Evolutionary conservation across 2,888 invertebrate genomes (phyloP).

Genomic region (Balanococcus diminutus): DNA sequence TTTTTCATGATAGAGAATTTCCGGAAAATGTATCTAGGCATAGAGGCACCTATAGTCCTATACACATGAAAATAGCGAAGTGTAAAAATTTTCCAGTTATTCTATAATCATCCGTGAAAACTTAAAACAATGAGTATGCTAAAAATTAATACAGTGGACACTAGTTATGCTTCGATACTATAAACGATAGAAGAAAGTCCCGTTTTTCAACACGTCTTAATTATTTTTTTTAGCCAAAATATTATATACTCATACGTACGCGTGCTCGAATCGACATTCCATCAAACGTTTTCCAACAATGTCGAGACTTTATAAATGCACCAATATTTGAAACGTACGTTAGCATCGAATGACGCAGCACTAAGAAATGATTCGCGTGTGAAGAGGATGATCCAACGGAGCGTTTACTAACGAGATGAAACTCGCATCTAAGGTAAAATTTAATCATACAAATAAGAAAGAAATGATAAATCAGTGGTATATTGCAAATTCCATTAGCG

Average conservation of each 20-base stretch:
- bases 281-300: no score
- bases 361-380: not conserved
- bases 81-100: not conserved
- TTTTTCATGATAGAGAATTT: no score
- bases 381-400: not conserved
- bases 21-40: no score
- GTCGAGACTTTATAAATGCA: no score
- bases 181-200: not conserved
- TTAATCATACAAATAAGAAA: not conserved
- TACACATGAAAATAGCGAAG: no score
- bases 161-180: not conserved
- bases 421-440: not conserved
- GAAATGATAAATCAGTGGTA: not conserved
- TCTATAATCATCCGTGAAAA: not conserved
- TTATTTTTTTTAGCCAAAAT: no score
- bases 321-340: not conserved
- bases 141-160: not conserved
- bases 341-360: not conserved
- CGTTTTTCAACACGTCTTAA: not conserved
- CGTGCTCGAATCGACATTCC: no score
- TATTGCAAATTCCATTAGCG: not conserved
- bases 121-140: not conserved
- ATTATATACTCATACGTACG: no score
- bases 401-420: not conserved
- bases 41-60: no score